These are phyloP conservation scores for Philotrypesis tridentata DNA, from an alignment of 1,140 invertebrate genomes.

Conservation along the genomic window DNA sequence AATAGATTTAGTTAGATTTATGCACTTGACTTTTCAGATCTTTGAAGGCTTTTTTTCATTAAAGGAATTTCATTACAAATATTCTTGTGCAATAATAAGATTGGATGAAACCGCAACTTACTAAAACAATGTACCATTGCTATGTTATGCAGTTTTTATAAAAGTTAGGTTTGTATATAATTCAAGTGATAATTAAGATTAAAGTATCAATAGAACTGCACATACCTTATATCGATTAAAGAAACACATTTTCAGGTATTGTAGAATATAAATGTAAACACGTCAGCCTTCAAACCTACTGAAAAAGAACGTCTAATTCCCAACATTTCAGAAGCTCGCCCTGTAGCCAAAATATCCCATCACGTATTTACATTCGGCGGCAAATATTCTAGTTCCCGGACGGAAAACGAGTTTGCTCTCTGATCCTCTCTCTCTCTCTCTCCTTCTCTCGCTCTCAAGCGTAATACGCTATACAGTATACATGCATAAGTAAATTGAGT, in stretches of 20 bases:
- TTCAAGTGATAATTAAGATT: no score
- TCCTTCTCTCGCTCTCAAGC: neutral
- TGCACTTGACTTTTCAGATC: no score
- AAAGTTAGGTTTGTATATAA: no score
- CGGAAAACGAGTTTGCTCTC: slow-evolving; percentile 5
- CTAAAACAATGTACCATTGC: no score
- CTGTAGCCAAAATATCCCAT: neutral
- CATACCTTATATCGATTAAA: no score
- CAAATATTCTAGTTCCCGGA: neutral
- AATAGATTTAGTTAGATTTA: no score
- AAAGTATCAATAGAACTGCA: no score
- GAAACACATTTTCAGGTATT: neutral
- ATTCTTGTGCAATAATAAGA: no score
- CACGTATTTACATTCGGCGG: neutral
- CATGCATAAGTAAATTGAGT: slow-evolving; percentile 16
- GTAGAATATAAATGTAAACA: neutral
- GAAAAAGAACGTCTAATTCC: neutral
- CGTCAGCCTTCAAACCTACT: neutral
- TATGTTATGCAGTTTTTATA: no score
- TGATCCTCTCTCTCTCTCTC: neutral
- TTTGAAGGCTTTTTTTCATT: no score
- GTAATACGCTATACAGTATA: neutral
- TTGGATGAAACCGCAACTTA: no score
- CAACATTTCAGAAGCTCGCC: neutral
- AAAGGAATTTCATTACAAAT: no score